Evolutionary conservation across 2,888 invertebrate genomes (phyloP).

Genomic region (Sminthurides aquaticus): DNA sequence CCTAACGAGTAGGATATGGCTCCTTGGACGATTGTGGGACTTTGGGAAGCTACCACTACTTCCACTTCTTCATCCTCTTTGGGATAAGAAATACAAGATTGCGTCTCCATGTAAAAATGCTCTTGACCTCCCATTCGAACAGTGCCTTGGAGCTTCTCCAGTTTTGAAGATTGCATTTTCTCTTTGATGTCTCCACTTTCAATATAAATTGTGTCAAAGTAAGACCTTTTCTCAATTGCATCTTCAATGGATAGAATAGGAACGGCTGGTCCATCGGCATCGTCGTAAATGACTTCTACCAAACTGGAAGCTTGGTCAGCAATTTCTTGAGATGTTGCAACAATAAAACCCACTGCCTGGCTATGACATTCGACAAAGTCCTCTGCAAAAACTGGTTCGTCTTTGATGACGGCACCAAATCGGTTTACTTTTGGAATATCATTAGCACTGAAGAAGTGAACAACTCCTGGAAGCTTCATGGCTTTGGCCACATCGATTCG

Average conservation of each 20-base stretch:
- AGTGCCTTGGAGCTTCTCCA: conserved; percentile 71
- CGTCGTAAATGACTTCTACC: conserved; percentile 75
- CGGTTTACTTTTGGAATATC: conserved; percentile 57
- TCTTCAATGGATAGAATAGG: conserved; percentile 76
- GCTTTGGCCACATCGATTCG: conserved; percentile 68
- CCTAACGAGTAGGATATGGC: conserved; percentile 46
- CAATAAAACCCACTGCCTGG: conserved; percentile 72
- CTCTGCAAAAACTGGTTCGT: conserved; percentile 78
- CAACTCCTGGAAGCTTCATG: conserved; percentile 66
- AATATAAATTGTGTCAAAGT: conserved; percentile 47
- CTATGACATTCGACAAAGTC: conserved; percentile 67
- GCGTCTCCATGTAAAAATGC: conserved; percentile 91
- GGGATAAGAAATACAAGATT: conserved; percentile 50
- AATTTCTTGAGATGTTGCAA: conserved; percentile 66
- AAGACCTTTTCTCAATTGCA: conserved; percentile 70
- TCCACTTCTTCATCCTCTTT: conserved; percentile 78
- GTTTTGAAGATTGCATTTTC: conserved; percentile 61
- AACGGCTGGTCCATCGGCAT: conserved; percentile 53
- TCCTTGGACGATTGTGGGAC: conserved; percentile 51
- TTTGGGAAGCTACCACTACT: conserved; percentile 74
- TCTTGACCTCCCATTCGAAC: conserved; percentile 82
- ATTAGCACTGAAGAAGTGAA: conserved; percentile 66
- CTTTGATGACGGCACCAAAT: conserved; percentile 66
- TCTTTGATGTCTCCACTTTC: conserved; percentile 56
- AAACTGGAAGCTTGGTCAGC: conserved; percentile 76